Conservation (phyloP, 2,797 vertebrate genomes). For the Urocyon cinereoargenteus region DNA sequence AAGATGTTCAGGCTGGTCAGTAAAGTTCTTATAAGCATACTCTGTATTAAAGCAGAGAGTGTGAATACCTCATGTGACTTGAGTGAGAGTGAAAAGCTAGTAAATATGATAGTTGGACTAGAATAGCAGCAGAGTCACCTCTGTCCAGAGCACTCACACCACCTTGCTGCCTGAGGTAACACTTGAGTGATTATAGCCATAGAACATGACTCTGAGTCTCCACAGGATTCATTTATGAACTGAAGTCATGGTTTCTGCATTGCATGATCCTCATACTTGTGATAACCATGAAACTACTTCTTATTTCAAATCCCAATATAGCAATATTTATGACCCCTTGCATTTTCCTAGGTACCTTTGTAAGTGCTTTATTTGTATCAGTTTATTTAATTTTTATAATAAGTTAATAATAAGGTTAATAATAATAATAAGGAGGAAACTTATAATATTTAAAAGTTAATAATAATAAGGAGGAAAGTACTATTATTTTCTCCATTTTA, state of each 20-base stretch:
- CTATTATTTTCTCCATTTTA: background rate
- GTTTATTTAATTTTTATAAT: background rate
- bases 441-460: too few species aligned
- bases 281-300: background rate
- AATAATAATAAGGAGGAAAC: too few species aligned
- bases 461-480: background rate
- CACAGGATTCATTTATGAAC: background rate
- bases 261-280: background rate
- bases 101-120: background rate
- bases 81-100: background rate
- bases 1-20: background rate
- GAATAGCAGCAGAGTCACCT: rapidly evolving
- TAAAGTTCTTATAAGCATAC: background rate
- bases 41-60: background rate
- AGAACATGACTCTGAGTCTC: rapidly evolving
- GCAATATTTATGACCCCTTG: background rate
- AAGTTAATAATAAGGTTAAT: too few species aligned
- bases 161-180: rapidly evolving
- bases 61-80: background rate
- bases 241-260: background rate
- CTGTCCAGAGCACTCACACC: background rate
- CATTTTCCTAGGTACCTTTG: background rate
- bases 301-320: background rate
- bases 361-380: background rate
- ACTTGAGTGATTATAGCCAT: rapidly evolving